Evolutionary conservation across 2,888 invertebrate species (phyloP), one percentile per base, ranked within the genome.

Genomic region (Apodemia mormo): DNA sequence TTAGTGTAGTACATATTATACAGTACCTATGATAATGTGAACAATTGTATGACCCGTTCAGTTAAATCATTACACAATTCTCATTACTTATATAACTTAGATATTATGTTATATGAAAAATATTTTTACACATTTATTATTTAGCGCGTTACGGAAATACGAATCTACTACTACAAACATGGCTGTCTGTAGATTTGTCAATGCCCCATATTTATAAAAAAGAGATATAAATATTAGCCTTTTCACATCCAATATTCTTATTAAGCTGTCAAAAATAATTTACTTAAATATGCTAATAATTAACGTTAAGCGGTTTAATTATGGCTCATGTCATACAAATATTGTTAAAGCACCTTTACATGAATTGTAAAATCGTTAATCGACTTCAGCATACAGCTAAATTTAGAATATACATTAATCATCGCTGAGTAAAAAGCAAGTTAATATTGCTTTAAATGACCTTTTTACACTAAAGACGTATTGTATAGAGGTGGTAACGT

Each of bases 301-400:
- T 61, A 61, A 61, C 61, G 12, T 61, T 61, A 61, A 61, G 61
- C 61, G 14, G 58, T 58, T 58, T 58, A 56, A 58, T 29, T 58
- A 45, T 45, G 49, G 14, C 14, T 49, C 14, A 61, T 61, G 61
- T 33, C 33, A 14, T 61, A 61, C 61, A 61, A 61, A 61, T 61
- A 61, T 61, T 61, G 61, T 61, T 61, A 61, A 61, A 61, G 61
- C 61, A 61, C 61, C 56, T 33, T 61, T 61, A 61, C 14, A 61
- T 61, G 29, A 61, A 33, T 61, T 61, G 33, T 56, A 56, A 29
- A 56, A 56, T 33, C 33, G 61, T 5, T 61, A 33, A 30, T 61
- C 30, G 61, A 33, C 33, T 30, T 12, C 61, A 61, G 61, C 12
- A 4, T 30, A 61, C 61, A 30, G 33, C 30, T 61, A 61, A 61